phyloP scores from a whole-genome alignment of 2,113 vertebrate species.

The Mesoclemmys tuberculata region DNA sequence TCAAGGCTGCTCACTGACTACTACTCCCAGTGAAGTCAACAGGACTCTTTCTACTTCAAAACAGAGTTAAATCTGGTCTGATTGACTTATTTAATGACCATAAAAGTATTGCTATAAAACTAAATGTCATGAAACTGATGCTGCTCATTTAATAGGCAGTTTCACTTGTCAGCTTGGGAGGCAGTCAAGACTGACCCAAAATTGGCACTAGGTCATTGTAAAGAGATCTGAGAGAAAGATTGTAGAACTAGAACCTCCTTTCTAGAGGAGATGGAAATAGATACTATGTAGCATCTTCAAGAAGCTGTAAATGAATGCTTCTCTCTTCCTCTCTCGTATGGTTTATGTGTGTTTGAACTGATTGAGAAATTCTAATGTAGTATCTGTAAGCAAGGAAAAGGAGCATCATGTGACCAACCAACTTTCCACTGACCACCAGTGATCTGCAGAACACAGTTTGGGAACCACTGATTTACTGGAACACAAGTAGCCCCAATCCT shows the following conservation, averaged over 20 bases:
- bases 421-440: not conserved
- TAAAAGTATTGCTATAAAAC: not conserved
- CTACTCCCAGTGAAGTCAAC: not conserved
- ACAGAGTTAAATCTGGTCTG: not conserved
- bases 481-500: rapidly evolving
- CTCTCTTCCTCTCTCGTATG: rapidly evolving
- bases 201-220: not conserved
- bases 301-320: not conserved
- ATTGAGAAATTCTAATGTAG: not conserved
- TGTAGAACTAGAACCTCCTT: not conserved
- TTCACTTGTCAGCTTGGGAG: not conserved
- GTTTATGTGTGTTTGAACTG: not conserved
- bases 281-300: not conserved
- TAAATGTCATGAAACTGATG: not conserved
- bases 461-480: not conserved
- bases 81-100: not conserved
- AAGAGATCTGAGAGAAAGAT: not conserved
- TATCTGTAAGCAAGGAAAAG: not conserved
- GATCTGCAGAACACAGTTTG: not conserved
- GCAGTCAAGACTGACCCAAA: rapidly evolving
- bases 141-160: not conserved
- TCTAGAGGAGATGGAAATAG: not conserved
- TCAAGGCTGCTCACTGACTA: constrained; percentile 4
- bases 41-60: constrained; percentile 1
- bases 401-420: not conserved